A percentile compares a stretch with the other conserved stretches of the same genome.
These are phyloP conservation scores for Turritopsis rubra DNA, from an alignment of 30 jellyfish, hydroid and myxozoan species.

Conservation along the genomic window DNA sequence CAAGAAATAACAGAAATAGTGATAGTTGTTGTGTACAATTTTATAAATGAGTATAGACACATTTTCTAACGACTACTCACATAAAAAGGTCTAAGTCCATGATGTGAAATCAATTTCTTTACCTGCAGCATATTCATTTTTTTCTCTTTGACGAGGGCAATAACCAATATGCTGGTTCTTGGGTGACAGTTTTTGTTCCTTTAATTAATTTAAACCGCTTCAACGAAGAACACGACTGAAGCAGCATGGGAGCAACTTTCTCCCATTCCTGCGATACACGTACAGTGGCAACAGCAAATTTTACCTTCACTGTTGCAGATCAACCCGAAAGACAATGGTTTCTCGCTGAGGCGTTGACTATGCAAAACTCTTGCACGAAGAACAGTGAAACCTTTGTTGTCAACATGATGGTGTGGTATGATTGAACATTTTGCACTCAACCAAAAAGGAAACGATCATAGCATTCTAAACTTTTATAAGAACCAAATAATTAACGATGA, in stretches of 20 bases:
- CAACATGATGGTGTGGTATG: neutral
- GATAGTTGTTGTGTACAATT: too few species aligned
- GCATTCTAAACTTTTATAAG: neutral
- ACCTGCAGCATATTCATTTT: slow-evolving; percentile 19
- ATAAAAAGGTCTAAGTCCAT: too few species aligned
- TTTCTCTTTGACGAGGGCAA: slow-evolving; percentile 34
- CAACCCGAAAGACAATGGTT: neutral
- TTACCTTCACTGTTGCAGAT: neutral
- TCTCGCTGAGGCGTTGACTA: neutral
- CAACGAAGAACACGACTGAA: neutral
- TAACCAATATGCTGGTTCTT: slow-evolving; percentile 47
- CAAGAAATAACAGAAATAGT: too few species aligned
- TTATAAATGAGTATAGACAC: too few species aligned
- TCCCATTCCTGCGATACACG: neutral
- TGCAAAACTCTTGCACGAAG: neutral
- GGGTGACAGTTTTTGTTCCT: slow-evolving; percentile 38
- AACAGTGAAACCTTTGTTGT: neutral
- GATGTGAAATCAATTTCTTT: slow-evolving; percentile 41
- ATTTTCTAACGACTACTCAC: too few species aligned
- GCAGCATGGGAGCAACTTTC: neutral
- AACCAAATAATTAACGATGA: too few species aligned
- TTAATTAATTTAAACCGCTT: neutral
- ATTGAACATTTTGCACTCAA: neutral
- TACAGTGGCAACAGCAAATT: neutral
- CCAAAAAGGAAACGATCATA: neutral